Evolutionary conservation across 2,113 vertebrate species (phyloP).

Genomic region (Cettia cetti): DNA sequence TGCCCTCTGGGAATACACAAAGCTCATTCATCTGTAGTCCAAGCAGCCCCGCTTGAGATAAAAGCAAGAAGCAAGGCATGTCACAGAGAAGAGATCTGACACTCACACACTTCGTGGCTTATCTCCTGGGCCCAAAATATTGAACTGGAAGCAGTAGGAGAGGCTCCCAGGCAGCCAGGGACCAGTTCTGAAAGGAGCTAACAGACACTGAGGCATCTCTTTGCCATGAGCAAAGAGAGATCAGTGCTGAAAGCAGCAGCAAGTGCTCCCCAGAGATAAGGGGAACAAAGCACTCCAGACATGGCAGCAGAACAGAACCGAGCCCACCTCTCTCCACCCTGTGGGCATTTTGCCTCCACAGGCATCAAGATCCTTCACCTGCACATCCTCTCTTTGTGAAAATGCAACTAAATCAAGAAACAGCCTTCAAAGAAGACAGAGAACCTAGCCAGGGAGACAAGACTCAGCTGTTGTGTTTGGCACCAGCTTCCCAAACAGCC

Average conservation of each 20-base stretch:
- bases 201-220: not conserved
- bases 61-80: not conserved
- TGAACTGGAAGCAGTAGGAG: not conserved
- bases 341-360: not conserved
- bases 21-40: not conserved
- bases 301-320: accelerated
- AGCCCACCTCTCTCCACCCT: not conserved
- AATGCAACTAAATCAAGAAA: not conserved
- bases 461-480: not conserved
- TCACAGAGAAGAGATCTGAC: not conserved
- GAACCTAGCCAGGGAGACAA: not conserved
- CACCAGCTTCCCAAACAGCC: not conserved
- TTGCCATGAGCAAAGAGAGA: not conserved
- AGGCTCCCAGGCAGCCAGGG: not conserved
- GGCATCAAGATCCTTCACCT: not conserved
- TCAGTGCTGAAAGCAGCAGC: not conserved
- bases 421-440: not conserved
- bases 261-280: not conserved
- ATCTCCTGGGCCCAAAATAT: not conserved
- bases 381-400: not conserved
- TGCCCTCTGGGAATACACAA: not conserved
- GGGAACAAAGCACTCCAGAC: not conserved
- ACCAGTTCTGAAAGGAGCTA: not conserved
- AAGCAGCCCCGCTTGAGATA: not conserved
- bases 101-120: not conserved